phyloP scores from a whole-genome alignment of 2,888 invertebrate genomes.

The Eupithecia exiguata region DNA sequence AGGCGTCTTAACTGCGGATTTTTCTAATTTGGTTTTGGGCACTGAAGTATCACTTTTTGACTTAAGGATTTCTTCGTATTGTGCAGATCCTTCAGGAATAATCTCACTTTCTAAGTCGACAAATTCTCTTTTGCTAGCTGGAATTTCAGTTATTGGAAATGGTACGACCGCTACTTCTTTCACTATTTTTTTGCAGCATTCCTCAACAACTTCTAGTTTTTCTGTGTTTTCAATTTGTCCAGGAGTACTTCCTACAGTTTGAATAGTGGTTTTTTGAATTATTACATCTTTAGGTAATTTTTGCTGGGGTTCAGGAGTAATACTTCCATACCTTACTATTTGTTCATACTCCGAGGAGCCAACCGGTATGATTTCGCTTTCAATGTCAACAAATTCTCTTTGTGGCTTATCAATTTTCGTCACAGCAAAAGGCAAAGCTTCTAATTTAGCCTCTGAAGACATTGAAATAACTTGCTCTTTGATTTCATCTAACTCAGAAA shows the following conservation, averaged over 20 bases:
- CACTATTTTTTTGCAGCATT: conserved; percentile 67
- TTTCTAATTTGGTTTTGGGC: conserved; percentile 78
- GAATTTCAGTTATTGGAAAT: conserved; percentile 74
- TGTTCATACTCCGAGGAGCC: conserved; percentile 77
- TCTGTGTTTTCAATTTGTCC: conserved; percentile 26
- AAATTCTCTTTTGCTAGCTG: conserved; percentile 79
- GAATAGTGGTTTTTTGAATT: conserved; percentile 58
- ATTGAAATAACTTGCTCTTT: conserved; percentile 61
- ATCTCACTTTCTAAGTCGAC: conserved; percentile 79
- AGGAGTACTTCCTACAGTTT: conserved; percentile 57
- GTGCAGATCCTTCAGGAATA: conserved; percentile 71
- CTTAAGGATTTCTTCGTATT: conserved; percentile 80
- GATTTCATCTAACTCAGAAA: conserved; percentile 62
- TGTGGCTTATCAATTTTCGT: conserved; percentile 69
- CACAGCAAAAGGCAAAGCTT: conserved; percentile 71
- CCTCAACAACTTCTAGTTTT: conserved; percentile 58
- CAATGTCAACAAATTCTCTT: conserved; percentile 79
- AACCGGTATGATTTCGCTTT: conserved; percentile 77
- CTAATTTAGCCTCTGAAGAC: conserved; percentile 49
- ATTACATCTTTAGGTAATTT: conserved; percentile 54
- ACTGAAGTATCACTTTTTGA: conserved; percentile 80
- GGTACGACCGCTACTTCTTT: conserved; percentile 73
- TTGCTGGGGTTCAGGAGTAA: conserved; percentile 71
- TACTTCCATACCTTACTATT: conserved; percentile 65
- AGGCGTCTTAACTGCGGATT: conserved; percentile 69